Evolutionary conservation across 2,797 vertebrate species (phyloP), one percentile per base, ranked within the genome.

Genomic region (Petrocephalus sullivani): DNA sequence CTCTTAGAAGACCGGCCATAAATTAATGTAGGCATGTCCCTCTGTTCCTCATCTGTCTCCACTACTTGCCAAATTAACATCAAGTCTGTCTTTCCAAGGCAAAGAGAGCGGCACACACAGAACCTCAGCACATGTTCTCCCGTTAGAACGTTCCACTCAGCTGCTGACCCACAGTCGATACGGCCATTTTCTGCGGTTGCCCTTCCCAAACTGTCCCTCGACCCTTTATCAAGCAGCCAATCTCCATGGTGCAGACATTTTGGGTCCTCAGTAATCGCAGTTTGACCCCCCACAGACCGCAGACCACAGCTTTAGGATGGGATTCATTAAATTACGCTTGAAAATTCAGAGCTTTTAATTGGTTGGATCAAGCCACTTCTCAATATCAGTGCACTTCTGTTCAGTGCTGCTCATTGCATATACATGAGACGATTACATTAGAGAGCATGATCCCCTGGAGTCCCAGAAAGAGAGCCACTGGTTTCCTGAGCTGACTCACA

Each of bases 301-400:
- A 41, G 71, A 49, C 71, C 71, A 19, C 7, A 78, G 33, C 71
- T 78, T 78, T 78, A 41, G 33, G 16, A 19, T 46, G 33, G 37
- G 7, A 46, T 7, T 78, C 33, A 78, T 78, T 78, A 9, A 37
- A 49, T 78, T 78, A 49, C 9, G 41, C 71, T 78, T 0, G 19
- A 46, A 78, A 78, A 78, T 78, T 78, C 71, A 4, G 37, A 78
- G 37, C 41, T 78, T 78, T 78, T 78, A 78, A 78, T 78, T 78
- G 51, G 53, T 28, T 28, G 41, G 71, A 49, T 49, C 41, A 49
- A 78, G n/a, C 71, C 19, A 78, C 71, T 78, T 78, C 71, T 78
- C 71, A 78, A 49, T 78, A 78, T 78, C 41, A n/a, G 71, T 9
- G 19, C 37, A 78, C 37, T 78, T 46, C 71, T 78, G 37, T 49